A percentile compares a stretch with the other conserved stretches of the same genome.
Evolutionary conservation across 1,140 invertebrate species (phyloP).

Genomic region (Calycopis cecrops): DNA sequence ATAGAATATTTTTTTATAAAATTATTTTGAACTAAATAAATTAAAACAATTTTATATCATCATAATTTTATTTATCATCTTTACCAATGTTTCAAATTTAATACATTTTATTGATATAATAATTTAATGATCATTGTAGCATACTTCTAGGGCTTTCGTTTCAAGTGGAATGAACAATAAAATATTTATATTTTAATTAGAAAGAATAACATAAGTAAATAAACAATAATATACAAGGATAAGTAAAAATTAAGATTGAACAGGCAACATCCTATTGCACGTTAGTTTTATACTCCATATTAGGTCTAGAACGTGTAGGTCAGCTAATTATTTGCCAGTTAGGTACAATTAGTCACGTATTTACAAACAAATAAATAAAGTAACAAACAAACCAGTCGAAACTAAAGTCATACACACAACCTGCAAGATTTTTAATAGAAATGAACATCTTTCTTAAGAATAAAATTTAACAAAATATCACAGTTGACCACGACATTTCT

Average conservation of each 20-base stretch:
- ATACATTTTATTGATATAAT: constrained; percentile 72
- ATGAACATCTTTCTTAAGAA: constrained; percentile 59
- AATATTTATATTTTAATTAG: constrained; percentile 68
- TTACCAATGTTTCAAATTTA: constrained; percentile 72
- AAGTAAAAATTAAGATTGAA: constrained; percentile 41
- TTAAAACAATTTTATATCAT: constrained; percentile 50
- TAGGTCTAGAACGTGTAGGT: constrained; percentile 13
- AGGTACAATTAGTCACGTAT: constrained; percentile 32
- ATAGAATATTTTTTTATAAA: no score
- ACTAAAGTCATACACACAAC: constrained; percentile 39
- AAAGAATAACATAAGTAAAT: constrained; percentile 71
- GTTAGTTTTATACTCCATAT: constrained; percentile 31
- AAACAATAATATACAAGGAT: constrained; percentile 59
- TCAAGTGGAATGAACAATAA: constrained; percentile 73
- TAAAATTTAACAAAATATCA: constrained; percentile 75
- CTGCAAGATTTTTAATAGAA: constrained; percentile 40
- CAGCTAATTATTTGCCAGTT: constrained; percentile 15
- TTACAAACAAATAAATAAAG: constrained; percentile 71
- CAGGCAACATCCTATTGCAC: constrained; percentile 69
- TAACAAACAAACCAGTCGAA: constrained; percentile 53
- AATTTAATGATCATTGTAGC: constrained; percentile 71
- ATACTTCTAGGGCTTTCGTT: constrained; percentile 67
- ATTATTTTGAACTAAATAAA: not conserved
- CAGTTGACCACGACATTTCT: constrained; percentile 70
- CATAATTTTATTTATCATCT: constrained; percentile 72